Evolutionary conservation across 2,797 vertebrate genomes (phyloP).

Genomic region (Typhlichthys eigenmanni): DNA sequence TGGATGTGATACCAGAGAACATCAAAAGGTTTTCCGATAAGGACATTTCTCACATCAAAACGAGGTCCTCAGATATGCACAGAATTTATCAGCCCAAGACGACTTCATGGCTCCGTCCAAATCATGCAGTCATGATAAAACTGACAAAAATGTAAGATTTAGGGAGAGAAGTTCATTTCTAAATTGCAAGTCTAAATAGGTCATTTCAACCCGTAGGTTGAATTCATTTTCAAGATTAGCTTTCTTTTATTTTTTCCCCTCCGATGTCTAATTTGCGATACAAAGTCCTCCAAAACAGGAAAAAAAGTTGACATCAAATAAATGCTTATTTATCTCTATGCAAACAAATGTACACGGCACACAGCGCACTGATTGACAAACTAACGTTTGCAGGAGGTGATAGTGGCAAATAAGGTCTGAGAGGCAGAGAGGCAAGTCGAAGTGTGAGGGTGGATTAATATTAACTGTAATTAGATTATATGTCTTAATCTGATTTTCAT

Average conservation of each 20-base stretch:
- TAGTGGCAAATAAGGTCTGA: slow-evolving; percentile 58
- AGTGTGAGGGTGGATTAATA: slow-evolving; percentile 78
- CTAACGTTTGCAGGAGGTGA: slow-evolving; percentile 57
- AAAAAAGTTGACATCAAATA: too few relatives aligned
- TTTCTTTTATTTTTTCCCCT: slow-evolving; percentile 35
- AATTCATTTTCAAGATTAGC: slow-evolving; percentile 71
- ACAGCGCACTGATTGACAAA: slow-evolving; percentile 59
- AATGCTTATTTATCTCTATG: neutral
- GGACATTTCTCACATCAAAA: slow-evolving; percentile 60
- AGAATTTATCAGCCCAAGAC: slow-evolving; percentile 67
- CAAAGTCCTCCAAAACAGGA: slow-evolving; percentile 50
- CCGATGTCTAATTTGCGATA: slow-evolving; percentile 63
- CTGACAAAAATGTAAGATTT: slow-evolving; percentile 69
- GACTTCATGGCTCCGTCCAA: slow-evolving; percentile 65
- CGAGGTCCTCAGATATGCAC: slow-evolving; percentile 53
- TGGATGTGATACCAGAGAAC: slow-evolving; percentile 56
- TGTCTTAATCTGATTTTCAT: slow-evolving; percentile 87
- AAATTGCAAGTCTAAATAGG: slow-evolving; percentile 77
- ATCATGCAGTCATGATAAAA: slow-evolving; percentile 69
- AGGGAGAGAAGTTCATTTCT: slow-evolving; percentile 68
- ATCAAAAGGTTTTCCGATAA: slow-evolving; percentile 76
- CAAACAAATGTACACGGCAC: slow-evolving; percentile 9
- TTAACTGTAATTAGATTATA: slow-evolving; percentile 85
- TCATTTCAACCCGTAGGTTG: slow-evolving; percentile 76
- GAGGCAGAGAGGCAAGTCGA: slow-evolving; percentile 59